Conservation (phyloP, 2,888 invertebrate genomes). For the Leistus spinibarbis region DNA sequence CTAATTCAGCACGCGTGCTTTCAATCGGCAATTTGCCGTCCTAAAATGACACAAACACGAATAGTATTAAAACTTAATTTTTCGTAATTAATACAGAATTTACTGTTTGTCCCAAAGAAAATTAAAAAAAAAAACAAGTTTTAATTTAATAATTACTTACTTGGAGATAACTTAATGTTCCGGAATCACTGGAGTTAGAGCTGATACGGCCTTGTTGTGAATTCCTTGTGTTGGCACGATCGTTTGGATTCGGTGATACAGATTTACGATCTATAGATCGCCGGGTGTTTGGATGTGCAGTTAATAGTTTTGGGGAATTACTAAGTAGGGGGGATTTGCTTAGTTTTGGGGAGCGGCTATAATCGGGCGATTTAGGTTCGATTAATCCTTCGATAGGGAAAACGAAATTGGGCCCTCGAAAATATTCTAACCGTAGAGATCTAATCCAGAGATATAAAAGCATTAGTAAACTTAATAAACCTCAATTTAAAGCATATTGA, state of each 20-base stretch:
- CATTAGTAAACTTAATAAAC: neutral
- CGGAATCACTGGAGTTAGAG: neutral
- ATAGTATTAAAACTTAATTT: too few species aligned
- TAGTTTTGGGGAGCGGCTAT: neutral
- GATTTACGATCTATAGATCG: neutral
- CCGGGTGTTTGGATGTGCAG: neutral
- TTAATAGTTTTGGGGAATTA: neutral
- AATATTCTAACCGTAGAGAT: slow-evolving; percentile 9
- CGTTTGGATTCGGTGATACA: neutral
- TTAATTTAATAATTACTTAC: neutral
- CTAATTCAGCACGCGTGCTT: slow-evolving; percentile 62
- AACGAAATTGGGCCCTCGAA: slow-evolving; percentile 11
- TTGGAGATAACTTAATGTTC: neutral
- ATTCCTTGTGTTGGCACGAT: neutral
- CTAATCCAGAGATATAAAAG: neutral
- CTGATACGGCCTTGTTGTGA: neutral
- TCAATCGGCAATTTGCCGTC: slow-evolving; percentile 61
- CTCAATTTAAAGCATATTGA: neutral
- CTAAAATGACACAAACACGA: too few species aligned
- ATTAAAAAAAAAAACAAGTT: neutral
- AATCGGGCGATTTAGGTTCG: neutral
- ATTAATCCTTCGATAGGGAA: slow-evolving; percentile 21
- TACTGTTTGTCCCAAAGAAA: too few species aligned
- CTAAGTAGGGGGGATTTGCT: neutral
- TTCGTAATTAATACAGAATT: too few species aligned